Base-by-base conservation (phyloP, 2,113 vertebrate genomes). In the Anoplopoma fimbria region DNA sequence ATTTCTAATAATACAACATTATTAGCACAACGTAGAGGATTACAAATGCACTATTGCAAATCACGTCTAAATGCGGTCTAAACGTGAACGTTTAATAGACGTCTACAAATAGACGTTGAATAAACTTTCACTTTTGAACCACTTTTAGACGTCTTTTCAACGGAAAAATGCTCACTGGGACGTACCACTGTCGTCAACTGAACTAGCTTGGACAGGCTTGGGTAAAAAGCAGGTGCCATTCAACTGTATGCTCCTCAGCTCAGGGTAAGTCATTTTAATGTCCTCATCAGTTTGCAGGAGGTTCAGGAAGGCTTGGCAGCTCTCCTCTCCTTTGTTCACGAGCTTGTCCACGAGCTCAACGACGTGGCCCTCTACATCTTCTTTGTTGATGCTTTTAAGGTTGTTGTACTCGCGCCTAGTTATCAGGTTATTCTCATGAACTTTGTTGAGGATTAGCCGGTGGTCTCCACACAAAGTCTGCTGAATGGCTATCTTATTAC, bases 331-430 rank as follows among this genome's bases (percentile, higher is more conserved):
- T 85, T 94, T 95, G 68, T 69, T 49, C 69, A 91, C 65, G 10
- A 95, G 53, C 68, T 68, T 94, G 77, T 95, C 94, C 83, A 95
- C 61, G 0, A 95, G 85, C 14, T 77, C 68, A 5, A 4, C 14
- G 1, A 89, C 65, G 6, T 82, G 76, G 0, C 60, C 42, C 69
- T 89, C 90, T 0, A 4, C 17, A 0, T 82, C 7, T 21, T 27
- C 79, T 0, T 21, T 77, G 2, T 25, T n/a, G 55, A 88, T 92
- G 36, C 33, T 12, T n/a, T 83, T 89, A 0, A 94, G 86, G n/a
- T 91, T 92, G 2, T 4, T 51, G 86, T 94, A 94, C 2, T 95
- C 94, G 0, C 93, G 81, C 0, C 0, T 0, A 2, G 91, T 94
- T 36, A 95, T 91, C 33, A 95, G 67, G 0, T 61, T 0, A 0